phyloP scores from a whole-genome alignment of 2,113 vertebrate species.

The Eulemur rufifrons region DNA sequence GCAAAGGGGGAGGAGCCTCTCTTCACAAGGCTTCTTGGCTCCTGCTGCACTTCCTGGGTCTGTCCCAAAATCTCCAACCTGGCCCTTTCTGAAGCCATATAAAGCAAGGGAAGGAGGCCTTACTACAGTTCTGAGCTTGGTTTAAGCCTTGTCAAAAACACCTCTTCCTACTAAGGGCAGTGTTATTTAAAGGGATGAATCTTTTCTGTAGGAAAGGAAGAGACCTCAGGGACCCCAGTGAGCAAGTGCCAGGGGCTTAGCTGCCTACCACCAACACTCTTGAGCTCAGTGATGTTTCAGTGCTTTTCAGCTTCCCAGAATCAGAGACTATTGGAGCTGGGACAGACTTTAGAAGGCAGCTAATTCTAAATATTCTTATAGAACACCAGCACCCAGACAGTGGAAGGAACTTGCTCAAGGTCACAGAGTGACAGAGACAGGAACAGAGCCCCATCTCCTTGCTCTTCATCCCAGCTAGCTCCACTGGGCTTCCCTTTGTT shows the following conservation, averaged over 20 bases:
- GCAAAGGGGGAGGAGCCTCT: accelerated
- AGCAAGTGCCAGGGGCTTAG: not conserved
- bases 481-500: not conserved
- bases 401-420: not conserved
- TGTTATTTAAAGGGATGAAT: not conserved
- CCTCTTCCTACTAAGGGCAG: not conserved
- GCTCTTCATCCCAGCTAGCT: not conserved
- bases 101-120: not conserved
- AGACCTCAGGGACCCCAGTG: not conserved
- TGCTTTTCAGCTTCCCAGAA: not conserved
- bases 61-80: not conserved
- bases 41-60: not conserved
- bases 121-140: not conserved
- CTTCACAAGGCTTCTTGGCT: not conserved
- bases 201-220: not conserved
- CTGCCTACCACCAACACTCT: not conserved
- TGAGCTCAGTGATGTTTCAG: not conserved
- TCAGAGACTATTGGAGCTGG: not conserved
- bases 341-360: not conserved
- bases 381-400: not conserved
- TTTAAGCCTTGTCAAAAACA: not conserved
- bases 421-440: not conserved
- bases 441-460: not conserved
- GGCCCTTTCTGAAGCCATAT: not conserved
- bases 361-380: not conserved